A percentile compares a stretch with the other conserved stretches of the same genome.
Conservation (phyloP, 2,888 invertebrate genomes). For the Phrixothrix hirtus region DNA sequence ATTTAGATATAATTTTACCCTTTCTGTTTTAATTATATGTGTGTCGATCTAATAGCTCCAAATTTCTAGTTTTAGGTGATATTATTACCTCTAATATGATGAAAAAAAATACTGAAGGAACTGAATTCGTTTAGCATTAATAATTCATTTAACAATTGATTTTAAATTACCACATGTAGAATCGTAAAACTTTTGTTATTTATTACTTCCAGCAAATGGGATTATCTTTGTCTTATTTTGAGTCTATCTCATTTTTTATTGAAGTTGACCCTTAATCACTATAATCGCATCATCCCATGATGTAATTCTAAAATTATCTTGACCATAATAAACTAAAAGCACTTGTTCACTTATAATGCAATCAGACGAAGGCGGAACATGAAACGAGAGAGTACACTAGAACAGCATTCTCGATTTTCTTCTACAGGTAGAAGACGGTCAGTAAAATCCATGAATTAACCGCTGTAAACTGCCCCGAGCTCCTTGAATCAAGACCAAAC, state of each 20-base stretch:
- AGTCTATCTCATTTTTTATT: slow-evolving; percentile 16
- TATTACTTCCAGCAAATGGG: slow-evolving; percentile 14
- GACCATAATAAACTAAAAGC: slow-evolving; percentile 40
- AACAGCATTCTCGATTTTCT: slow-evolving; percentile 20
- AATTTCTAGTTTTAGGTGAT: slow-evolving; percentile 20
- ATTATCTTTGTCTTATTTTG: slow-evolving; percentile 11
- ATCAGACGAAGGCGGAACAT: slow-evolving; percentile 35
- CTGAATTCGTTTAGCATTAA: slow-evolving; percentile 17
- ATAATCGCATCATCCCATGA: slow-evolving; percentile 34
- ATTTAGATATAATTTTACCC: slow-evolving; percentile 33
- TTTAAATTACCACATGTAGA: slow-evolving; percentile 26
- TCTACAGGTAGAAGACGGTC: slow-evolving; percentile 31
- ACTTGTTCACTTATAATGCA: slow-evolving; percentile 40
- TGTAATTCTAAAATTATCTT: slow-evolving; percentile 41
- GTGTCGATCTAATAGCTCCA: slow-evolving; percentile 21
- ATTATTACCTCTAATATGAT: slow-evolving; percentile 6
- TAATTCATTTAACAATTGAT: slow-evolving; percentile 29
- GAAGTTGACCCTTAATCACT: slow-evolving; percentile 31
- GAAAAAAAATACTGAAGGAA: slow-evolving; percentile 3
- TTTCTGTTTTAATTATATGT: slow-evolving; percentile 33
- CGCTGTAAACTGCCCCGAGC: slow-evolving; percentile 31
- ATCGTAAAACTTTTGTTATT: slow-evolving; percentile 22
- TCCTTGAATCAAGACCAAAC: slow-evolving; percentile 27
- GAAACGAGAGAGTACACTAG: slow-evolving; percentile 17
- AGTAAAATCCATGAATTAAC: slow-evolving; percentile 34